Conservation (phyloP, 1,140 invertebrate genomes). For the Cotesia glomerata region DNA sequence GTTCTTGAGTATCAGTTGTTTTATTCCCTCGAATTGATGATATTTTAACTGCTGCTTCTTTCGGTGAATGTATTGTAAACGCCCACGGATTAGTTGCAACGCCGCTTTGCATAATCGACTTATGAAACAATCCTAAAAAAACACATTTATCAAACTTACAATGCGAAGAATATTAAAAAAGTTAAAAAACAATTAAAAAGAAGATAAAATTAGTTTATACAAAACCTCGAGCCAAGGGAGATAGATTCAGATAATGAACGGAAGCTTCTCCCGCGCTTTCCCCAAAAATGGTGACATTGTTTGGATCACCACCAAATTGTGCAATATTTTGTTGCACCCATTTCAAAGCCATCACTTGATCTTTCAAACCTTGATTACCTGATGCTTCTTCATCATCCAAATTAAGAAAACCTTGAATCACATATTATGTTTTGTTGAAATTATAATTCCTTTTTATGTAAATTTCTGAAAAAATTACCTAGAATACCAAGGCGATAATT, state of each 20-base stretch:
- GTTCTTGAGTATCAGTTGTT: slow-evolving; percentile 52
- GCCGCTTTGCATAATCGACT: slow-evolving; percentile 69
- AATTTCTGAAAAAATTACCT: slow-evolving; percentile 46
- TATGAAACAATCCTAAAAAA: slow-evolving; percentile 64
- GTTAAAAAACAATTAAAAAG: too few species aligned
- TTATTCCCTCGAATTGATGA: slow-evolving; percentile 57
- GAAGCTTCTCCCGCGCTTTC: slow-evolving; percentile 65
- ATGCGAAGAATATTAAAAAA: too few species aligned
- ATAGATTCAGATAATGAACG: slow-evolving; percentile 48
- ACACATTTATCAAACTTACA: too few species aligned
- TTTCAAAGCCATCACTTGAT: slow-evolving; percentile 67
- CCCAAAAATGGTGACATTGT: slow-evolving; percentile 72
- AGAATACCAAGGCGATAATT: slow-evolving; percentile 67
- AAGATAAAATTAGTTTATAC: too few species aligned
- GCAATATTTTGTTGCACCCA: slow-evolving; percentile 70
- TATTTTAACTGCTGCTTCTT: slow-evolving; percentile 52
- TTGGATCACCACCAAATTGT: slow-evolving; percentile 69
- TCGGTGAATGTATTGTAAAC: slow-evolving; percentile 32
- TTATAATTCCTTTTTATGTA: too few species aligned
- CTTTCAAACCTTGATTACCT: slow-evolving; percentile 65
- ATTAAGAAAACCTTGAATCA: slow-evolving; percentile 43
- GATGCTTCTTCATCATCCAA: slow-evolving; percentile 38
- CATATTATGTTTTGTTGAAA: too few species aligned
- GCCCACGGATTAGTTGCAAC: slow-evolving; percentile 59
- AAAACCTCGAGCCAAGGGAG: slow-evolving; percentile 41